Evolutionary conservation across 2,797 vertebrate genomes (phyloP).

Genomic region (Knipowitschia caucasica): DNA sequence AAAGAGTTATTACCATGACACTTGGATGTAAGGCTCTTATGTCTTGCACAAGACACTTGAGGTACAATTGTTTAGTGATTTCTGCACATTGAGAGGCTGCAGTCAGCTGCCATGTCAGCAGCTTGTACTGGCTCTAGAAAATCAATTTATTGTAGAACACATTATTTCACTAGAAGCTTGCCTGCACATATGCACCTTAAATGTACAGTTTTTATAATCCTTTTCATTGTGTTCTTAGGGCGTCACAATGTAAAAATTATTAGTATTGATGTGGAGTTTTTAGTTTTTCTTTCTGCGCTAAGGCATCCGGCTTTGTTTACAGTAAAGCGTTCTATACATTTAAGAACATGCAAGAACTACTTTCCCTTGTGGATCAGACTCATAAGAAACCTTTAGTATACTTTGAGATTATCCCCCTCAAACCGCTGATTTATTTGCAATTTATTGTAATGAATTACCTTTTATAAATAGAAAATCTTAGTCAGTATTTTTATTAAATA

Average conservation of each 20-base stretch:
- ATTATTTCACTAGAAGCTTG: slow-evolving; percentile 14
- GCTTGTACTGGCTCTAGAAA: slow-evolving; percentile 32
- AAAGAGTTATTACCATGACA: too few species aligned
- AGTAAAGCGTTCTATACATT: too few species aligned
- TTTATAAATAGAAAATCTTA: background rate
- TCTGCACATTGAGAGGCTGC: slow-evolving; percentile 33
- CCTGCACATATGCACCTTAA: slow-evolving; percentile 10
- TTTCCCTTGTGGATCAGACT: too few species aligned
- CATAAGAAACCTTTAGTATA: too few species aligned
- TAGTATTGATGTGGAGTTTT: too few species aligned
- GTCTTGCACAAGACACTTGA: background rate
- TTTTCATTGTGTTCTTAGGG: too few species aligned
- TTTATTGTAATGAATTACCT: background rate
- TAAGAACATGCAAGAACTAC: too few species aligned
- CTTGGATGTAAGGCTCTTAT: background rate
- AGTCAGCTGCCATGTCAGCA: slow-evolving; percentile 57
- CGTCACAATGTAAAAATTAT: too few species aligned
- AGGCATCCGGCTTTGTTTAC: too few species aligned
- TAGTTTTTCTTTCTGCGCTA: too few species aligned
- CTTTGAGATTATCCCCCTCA: too few species aligned
- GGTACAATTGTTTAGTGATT: slow-evolving; percentile 22
- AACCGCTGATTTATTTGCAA: background rate
- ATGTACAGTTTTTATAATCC: background rate
- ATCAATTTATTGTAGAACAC: slow-evolving; percentile 37
- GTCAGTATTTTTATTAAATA: background rate